A percentile compares a stretch with the other conserved stretches of the same genome.
phyloP scores from a whole-genome alignment of 1,140 invertebrate genomes.

The Ectropis grisescens region DNA sequence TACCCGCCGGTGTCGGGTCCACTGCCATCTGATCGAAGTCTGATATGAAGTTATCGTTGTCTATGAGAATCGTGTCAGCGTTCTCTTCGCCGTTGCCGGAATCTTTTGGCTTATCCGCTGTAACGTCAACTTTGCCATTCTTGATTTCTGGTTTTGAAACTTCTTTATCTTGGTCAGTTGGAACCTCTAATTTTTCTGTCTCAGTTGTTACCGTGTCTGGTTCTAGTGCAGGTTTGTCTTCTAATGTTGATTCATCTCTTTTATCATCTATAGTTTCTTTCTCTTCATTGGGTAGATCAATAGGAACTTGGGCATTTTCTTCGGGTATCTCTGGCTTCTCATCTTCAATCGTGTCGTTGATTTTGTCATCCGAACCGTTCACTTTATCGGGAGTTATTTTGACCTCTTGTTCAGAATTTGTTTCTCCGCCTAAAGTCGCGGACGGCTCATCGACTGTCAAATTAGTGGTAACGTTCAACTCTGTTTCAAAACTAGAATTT shows the following conservation, averaged over 20 bases:
- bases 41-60: slow-evolving; percentile 59
- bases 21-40: slow-evolving; percentile 61
- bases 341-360: slow-evolving; percentile 26
- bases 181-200: slow-evolving; percentile 25
- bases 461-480: slow-evolving; percentile 64
- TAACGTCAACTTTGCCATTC: slow-evolving; percentile 32
- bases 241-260: slow-evolving; percentile 24
- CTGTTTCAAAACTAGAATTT: slow-evolving; percentile 71
- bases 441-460: slow-evolving; percentile 58
- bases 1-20: slow-evolving; percentile 45
- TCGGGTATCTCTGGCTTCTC: slow-evolving; percentile 34
- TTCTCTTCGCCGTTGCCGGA: slow-evolving; percentile 55
- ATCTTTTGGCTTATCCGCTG: slow-evolving; percentile 42
- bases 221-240: slow-evolving; percentile 25
- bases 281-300: slow-evolving; percentile 38
- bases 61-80: slow-evolving; percentile 45
- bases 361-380: slow-evolving; percentile 34
- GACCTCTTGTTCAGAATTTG: slow-evolving; percentile 40
- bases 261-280: slow-evolving; percentile 27
- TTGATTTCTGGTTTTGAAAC: slow-evolving; percentile 30
- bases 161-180: slow-evolving; percentile 34
- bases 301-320: slow-evolving; percentile 19
- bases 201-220: slow-evolving; percentile 23
- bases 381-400: slow-evolving; percentile 38
- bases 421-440: slow-evolving; percentile 38